Evolutionary conservation across 2,797 vertebrate genomes (phyloP), one percentile per base, ranked within the genome.

Genomic region (Amblyraja radiata): DNA sequence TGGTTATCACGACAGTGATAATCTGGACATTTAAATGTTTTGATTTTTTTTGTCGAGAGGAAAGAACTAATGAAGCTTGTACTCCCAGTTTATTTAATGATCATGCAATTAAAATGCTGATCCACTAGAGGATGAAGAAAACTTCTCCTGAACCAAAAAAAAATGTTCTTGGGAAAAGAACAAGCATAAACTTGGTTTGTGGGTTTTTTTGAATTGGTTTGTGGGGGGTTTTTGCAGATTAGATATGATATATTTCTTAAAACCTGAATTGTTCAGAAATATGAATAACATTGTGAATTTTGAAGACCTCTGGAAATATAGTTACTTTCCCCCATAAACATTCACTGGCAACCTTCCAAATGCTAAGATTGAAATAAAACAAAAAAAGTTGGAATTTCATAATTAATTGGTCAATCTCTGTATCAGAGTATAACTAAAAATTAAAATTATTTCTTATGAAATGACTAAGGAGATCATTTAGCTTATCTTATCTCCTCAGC

Each of bases 21-120:
- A 96, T 96, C 71, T 96, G 96, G 95, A 94, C 94, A 95, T 96
- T 96, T 97, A 97, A 94, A 95, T 96, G 94, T 94, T 95, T 95
- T 95, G 94, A 93, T 54, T 96, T 96, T 88, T 93, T 93, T 96
- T 96, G 95, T 96, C 95, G 94, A 94, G 95, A 93, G 93, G 96
- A 95, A 93, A 95, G 94, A 95, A 94, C 93, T 95, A 94, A 25
- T 95, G 93, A 93, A 93, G 93, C 0, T 46, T 95, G 95, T 95
- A 95, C 94, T 96, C 94, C 94, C 91, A 95, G 94, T 96, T 96
- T 96, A 95, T 96, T 96, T 95, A 95, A 95, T 96, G 95, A 95
- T 96, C 95, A 94, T 95, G 94, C 95, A 96, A 94, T 96, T 96
- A 96, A 94, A 95, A 94, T 93, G 95, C 94, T 96, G 96, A 94